Evolutionary conservation across 2,113 vertebrate species (phyloP).

Genomic region (Boleophthalmus pectinirostris): DNA sequence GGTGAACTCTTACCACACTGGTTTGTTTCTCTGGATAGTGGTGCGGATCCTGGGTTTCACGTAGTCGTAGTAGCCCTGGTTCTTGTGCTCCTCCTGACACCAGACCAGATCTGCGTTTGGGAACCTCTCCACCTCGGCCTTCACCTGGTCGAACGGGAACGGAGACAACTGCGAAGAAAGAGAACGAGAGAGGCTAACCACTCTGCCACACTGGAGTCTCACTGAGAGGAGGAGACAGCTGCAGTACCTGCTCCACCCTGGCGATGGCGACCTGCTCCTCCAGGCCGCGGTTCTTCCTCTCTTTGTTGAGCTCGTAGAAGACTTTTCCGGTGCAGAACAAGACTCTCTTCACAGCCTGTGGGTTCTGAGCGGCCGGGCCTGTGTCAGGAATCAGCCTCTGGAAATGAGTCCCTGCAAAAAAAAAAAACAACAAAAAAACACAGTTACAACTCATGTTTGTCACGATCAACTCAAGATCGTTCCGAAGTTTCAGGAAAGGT

Average conservation of each 20-base stretch:
- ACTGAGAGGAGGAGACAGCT: neutral
- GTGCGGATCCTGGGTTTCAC: conserved; percentile 96
- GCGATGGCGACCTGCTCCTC: conserved; percentile 85
- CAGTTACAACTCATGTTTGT: too few relatives aligned
- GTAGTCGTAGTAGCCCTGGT: conserved; percentile 98
- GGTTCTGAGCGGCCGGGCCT: conserved; percentile 76
- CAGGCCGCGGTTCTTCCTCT: conserved; percentile 83
- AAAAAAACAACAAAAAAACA: neutral
- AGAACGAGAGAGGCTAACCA: neutral
- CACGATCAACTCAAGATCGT: too few relatives aligned
- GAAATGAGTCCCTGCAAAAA: conserved; percentile 86
- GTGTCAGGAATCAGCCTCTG: conserved; percentile 87
- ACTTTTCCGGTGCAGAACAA: conserved; percentile 96
- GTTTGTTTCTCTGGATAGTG: conserved; percentile 87
- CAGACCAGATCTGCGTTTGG: conserved; percentile 88
- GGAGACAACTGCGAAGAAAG: conserved; percentile 84
- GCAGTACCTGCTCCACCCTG: conserved; percentile 91
- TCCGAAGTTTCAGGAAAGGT: too few relatives aligned
- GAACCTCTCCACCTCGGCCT: conserved; percentile 87
- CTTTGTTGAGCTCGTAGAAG: conserved; percentile 91
- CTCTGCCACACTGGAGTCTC: neutral
- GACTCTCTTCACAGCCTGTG: conserved; percentile 82
- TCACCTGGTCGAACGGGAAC: conserved; percentile 94
- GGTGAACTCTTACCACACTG: conserved; percentile 82
- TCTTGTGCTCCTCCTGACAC: conserved; percentile 99